Evolutionary conservation across 37 sponge, comb jelly and placozoan genomes (phyloP).

Genomic region (Tethya wilhelma): DNA sequence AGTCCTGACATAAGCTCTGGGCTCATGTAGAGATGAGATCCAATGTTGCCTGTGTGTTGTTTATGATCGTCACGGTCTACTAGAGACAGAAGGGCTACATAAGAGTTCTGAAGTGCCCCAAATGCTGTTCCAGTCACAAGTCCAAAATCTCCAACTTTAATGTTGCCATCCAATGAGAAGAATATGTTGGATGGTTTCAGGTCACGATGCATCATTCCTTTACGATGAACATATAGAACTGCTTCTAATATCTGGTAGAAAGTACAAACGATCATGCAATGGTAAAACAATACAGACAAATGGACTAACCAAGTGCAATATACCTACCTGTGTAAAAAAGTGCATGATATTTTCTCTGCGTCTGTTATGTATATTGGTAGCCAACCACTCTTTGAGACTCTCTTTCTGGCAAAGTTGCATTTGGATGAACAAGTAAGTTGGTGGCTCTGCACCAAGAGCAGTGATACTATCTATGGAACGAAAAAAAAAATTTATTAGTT

Average conservation of each 20-base stretch:
- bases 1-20: slow-evolving; percentile 70
- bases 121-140: slow-evolving; percentile 72
- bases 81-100: not conserved
- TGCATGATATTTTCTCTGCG: slow-evolving; percentile 22
- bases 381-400: slow-evolving; percentile 88
- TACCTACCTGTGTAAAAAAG: slow-evolving; percentile 74
- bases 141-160: slow-evolving; percentile 96
- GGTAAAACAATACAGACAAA: not conserved
- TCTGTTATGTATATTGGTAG: slow-evolving; percentile 18
- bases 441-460: slow-evolving; percentile 19
- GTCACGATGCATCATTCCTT: slow-evolving; percentile 91
- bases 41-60: slow-evolving; percentile 72
- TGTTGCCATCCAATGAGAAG: slow-evolving; percentile 79
- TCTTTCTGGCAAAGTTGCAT: slow-evolving; percentile 92
- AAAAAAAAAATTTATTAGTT: not conserved
- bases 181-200: slow-evolving; percentile 96
- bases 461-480: slow-evolving; percentile 17
- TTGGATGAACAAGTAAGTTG: slow-evolving; percentile 86
- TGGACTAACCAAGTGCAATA: not conserved
- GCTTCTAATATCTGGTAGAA: slow-evolving; percentile 75
- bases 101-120: slow-evolving; percentile 29
- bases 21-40: slow-evolving; percentile 86
- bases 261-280: not conserved
- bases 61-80: slow-evolving; percentile 1
- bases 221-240: slow-evolving; percentile 86